A percentile compares a stretch with the other conserved stretches of the same genome.
Conservation (phyloP, 2,888 invertebrate genomes). For the Lapara coniferarum region DNA sequence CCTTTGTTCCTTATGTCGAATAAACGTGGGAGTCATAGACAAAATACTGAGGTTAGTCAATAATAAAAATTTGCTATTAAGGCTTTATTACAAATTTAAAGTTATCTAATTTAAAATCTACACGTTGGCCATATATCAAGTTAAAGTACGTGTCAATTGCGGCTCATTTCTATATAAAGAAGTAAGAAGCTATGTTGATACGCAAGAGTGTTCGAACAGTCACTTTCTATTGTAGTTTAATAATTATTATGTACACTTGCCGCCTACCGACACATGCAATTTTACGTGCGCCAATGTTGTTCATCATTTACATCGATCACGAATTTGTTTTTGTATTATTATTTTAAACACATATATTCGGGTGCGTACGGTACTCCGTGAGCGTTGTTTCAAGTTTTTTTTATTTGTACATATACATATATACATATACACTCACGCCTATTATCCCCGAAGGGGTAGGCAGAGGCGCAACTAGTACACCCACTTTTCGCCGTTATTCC, state of each 20-base stretch:
- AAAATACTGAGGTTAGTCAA: too few relatives aligned
- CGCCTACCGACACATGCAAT: slow-evolving; percentile 71
- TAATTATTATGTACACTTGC: slow-evolving; percentile 74
- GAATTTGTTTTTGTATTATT: slow-evolving; percentile 46
- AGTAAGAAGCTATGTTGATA: slow-evolving; percentile 49
- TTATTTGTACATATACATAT: too few relatives aligned
- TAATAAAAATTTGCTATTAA: neutral
- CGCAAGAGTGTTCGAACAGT: slow-evolving; percentile 66
- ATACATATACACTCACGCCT: too few relatives aligned
- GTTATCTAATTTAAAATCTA: slow-evolving; percentile 27
- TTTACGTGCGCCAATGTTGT: slow-evolving; percentile 79
- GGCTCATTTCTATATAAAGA: slow-evolving; percentile 70
- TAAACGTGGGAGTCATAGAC: too few relatives aligned
- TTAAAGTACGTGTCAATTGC: slow-evolving; percentile 70
- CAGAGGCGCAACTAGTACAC: too few relatives aligned
- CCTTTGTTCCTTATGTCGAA: too few relatives aligned
- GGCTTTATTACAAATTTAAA: neutral
- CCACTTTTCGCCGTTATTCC: too few relatives aligned
- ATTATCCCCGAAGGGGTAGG: too few relatives aligned
- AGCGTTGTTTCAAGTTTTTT: slow-evolving; percentile 17
- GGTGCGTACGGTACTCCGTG: slow-evolving; percentile 21
- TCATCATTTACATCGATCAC: slow-evolving; percentile 66
- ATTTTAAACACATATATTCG: slow-evolving; percentile 23
- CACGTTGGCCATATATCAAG: slow-evolving; percentile 49
- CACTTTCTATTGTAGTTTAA: slow-evolving; percentile 80